phyloP scores from a whole-genome alignment of 2,113 vertebrate species.

The Burhinus oedicnemus region DNA sequence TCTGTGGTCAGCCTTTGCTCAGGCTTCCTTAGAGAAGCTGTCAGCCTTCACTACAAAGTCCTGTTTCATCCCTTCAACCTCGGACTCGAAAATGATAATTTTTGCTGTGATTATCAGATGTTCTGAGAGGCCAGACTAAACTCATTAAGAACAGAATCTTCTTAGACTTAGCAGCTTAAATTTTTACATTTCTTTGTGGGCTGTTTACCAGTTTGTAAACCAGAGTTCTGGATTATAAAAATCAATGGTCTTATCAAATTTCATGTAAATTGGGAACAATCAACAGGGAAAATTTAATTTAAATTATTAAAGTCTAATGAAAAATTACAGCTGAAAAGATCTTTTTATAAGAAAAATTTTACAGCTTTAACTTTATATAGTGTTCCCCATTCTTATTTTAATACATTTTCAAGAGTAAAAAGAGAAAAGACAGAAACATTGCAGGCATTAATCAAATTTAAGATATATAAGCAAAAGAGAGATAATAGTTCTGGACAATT shows the following conservation, averaged over 20 bases:
- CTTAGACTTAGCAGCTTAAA: background rate
- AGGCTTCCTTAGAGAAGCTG: background rate
- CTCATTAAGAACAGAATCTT: background rate
- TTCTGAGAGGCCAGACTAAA: background rate
- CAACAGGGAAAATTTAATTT: background rate
- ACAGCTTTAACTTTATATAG: background rate
- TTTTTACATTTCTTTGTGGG: background rate
- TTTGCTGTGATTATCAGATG: background rate
- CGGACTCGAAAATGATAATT: background rate
- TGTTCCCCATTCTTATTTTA: background rate
- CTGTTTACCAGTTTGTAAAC: background rate
- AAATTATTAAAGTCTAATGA: background rate
- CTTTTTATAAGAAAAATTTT: background rate
- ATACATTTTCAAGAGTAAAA: background rate
- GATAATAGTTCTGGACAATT: background rate
- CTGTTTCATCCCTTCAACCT: background rate
- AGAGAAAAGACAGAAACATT: background rate
- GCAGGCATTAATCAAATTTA: background rate
- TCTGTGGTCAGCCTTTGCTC: background rate
- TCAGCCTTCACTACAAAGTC: background rate
- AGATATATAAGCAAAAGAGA: background rate
- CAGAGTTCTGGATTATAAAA: background rate
- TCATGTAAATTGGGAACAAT: background rate
- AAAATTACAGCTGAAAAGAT: background rate
- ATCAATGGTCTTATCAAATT: background rate